phyloP scores from a whole-genome alignment of 2,797 vertebrate species.

The Aeoliscus strigatus region DNA sequence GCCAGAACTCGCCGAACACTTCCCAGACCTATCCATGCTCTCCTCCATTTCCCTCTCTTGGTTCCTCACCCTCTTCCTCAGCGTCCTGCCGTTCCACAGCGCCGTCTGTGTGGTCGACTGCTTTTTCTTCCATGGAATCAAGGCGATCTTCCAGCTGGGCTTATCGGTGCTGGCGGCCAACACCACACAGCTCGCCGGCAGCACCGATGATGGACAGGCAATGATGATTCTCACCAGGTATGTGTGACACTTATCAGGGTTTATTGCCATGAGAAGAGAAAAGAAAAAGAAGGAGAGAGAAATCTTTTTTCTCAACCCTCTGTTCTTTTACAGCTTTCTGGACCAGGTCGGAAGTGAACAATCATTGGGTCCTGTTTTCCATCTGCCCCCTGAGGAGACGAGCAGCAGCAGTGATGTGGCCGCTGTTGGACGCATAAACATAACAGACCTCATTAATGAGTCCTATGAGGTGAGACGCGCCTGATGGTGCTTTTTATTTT shows the following conservation, averaged over 20 bases:
- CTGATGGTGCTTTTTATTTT: rapidly evolving
- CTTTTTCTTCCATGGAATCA: conserved; percentile 96
- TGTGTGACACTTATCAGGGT: conserved; percentile 23
- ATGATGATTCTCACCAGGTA: conserved; percentile 96
- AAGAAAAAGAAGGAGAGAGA: too few species aligned
- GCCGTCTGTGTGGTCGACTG: conserved; percentile 97
- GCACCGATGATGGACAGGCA: conserved; percentile 92
- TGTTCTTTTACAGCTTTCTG: conserved; percentile 78
- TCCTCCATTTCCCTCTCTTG: conserved; percentile 95
- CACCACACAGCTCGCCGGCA: conserved; percentile 86
- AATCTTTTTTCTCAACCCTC: too few species aligned
- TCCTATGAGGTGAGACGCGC: conserved; percentile 86
- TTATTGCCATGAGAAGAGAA: too few species aligned
- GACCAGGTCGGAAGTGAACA: conserved; percentile 84
- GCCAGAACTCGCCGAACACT: conserved; percentile 92
- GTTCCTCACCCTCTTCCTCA: conserved; percentile 98
- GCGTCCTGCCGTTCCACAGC: conserved; percentile 93
- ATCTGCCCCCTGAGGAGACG: conserved; percentile 64
- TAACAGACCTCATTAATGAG: conserved; percentile 84
- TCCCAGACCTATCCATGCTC: conserved; percentile 95
- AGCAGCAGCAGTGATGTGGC: conserved; percentile 49
- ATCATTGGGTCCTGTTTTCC: conserved; percentile 47
- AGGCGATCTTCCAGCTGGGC: conserved; percentile 91
- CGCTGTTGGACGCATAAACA: conserved; percentile 70
- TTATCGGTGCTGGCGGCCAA: conserved; percentile 92